Conservation (phyloP, 2,888 invertebrate species). For the Priocnemis perturbator region DNA sequence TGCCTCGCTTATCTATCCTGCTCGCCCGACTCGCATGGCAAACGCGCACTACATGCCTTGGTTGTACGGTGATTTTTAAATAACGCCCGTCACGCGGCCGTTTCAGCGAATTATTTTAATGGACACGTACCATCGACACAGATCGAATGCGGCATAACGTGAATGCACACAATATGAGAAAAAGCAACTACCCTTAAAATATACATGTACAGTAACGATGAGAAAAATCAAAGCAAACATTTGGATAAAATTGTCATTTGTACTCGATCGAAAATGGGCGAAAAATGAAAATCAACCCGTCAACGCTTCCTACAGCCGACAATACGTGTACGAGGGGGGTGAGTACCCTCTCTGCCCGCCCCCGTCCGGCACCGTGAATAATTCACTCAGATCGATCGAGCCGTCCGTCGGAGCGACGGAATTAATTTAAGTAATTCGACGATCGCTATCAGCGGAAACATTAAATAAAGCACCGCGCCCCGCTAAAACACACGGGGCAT, state of each 20-base stretch:
- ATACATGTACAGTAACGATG: too few relatives aligned
- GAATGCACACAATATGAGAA: too few relatives aligned
- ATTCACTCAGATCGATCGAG: conserved; percentile 48
- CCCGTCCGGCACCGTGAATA: conserved; percentile 30
- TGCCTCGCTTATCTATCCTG: neutral
- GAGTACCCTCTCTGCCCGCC: conserved; percentile 20
- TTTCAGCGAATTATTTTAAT: conserved; percentile 3
- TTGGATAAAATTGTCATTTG: too few relatives aligned
- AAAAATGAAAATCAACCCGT: too few relatives aligned
- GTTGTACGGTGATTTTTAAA: conserved; percentile 45
- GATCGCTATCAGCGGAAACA: conserved; percentile 62
- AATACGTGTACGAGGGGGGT: neutral
- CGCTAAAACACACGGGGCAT: conserved; percentile 27
- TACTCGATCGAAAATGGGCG: too few relatives aligned
- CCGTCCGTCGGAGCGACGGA: conserved; percentile 20
- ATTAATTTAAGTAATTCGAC: conserved; percentile 62
- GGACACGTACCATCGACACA: neutral
- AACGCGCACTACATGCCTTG: neutral
- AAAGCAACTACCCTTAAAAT: too few relatives aligned
- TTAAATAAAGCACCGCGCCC: conserved; percentile 64
- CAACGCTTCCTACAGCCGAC: too few relatives aligned
- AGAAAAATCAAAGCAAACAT: too few relatives aligned
- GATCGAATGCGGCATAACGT: neutral
- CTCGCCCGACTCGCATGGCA: neutral
- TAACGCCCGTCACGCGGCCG: conserved; percentile 33